Evolutionary conservation across 2,797 vertebrate genomes (phyloP), one percentile per base, ranked within the genome.

Genomic region (Amniataba percoides): DNA sequence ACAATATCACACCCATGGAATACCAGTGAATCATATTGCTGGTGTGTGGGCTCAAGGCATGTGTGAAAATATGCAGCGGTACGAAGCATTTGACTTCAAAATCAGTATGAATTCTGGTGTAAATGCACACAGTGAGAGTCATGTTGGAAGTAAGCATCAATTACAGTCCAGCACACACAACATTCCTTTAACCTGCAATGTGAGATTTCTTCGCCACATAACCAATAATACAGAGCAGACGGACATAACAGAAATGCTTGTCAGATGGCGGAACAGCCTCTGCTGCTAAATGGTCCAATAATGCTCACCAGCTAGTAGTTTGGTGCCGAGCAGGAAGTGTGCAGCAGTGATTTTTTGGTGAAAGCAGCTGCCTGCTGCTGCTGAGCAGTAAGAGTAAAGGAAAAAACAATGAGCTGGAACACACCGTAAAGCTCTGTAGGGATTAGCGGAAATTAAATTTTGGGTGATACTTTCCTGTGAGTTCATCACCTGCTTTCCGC

Each of bases 51-150:
- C 42, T 69, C 25, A 18, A 51, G 45, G 23, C 48, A 11, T 49
- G 51, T 68, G 58, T 75, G 23, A 76, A 81, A 74, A 73, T 60
- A 72, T 59, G 65, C 51, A 62, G 31, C 3, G 5, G 43, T 14
- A 36, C 21, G 51, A 48, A 67, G 61, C 55, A 59, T 25, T 34
- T 45, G 11, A 55, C 46, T 52, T 8, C 5, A 13, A 56, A 48
- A 63, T 72, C 21, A 36, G 23, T 18, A 31, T 15, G n/a, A 23
- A 67, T 75, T 75, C 27, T 34, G 63, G 46, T 15, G 21, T 15
- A 52, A 68, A 34, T n/a, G 46, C 5, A n/a, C 49, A 36, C 15
- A n/a, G 45, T 18, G 10, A 56, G 39, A 25, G 8, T 42, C 23
- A 56, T 9, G 27, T 19, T 31, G 15, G 5, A 53, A 27, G 14